Conservation (phyloP, 2,797 vertebrate species). For the Tangara arthus region DNA sequence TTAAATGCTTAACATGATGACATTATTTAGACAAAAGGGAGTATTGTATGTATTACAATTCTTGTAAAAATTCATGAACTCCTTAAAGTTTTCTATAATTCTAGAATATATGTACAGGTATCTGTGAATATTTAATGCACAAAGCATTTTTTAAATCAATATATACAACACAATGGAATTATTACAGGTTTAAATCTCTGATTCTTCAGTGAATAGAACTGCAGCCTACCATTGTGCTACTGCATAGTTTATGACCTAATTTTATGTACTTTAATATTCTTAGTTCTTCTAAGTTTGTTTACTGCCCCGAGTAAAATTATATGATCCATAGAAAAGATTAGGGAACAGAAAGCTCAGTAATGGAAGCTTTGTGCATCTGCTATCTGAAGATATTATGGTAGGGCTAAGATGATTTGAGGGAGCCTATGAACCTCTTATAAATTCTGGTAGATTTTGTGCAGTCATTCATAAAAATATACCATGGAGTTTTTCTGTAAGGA, state of each 20-base stretch:
- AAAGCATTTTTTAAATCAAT: neutral
- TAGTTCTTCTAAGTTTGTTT: conserved; percentile 64
- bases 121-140: conserved; percentile 29
- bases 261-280: conserved; percentile 67
- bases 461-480: neutral
- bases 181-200: conserved; percentile 57
- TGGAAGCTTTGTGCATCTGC: neutral
- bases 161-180: conserved; percentile 22
- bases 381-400: neutral
- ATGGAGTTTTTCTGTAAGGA: neutral
- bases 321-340: conserved; percentile 56
- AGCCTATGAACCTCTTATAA: neutral
- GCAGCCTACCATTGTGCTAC: conserved; percentile 9
- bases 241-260: conserved; percentile 65
- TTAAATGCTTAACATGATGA: neutral
- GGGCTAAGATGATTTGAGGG: neutral
- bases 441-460: neutral
- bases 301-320: conserved; percentile 69
- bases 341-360: conserved; percentile 20
- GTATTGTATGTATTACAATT: neutral
- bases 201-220: conserved; percentile 56
- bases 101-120: neutral
- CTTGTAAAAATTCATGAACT: neutral
- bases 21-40: neutral
- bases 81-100: conserved; percentile 7